These are phyloP conservation scores for Anas flavirostris DNA, from an alignment of 2,797 vertebrate species.

Conservation along the genomic window DNA sequence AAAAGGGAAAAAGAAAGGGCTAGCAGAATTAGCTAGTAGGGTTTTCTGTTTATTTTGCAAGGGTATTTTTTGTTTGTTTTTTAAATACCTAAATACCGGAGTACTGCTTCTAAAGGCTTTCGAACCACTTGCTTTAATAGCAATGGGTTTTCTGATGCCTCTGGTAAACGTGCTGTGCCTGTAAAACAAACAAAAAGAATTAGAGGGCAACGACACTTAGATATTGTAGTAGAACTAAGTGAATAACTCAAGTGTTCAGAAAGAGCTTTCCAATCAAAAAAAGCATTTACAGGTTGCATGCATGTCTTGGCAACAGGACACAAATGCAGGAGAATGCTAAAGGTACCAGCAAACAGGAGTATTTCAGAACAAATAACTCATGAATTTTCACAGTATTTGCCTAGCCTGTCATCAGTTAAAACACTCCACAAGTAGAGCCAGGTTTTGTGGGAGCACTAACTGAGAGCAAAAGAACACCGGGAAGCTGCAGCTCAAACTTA, in stretches of 20 bases:
- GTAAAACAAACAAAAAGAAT: constrained; percentile 43
- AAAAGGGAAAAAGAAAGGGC: neutral
- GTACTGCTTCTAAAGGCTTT: constrained; percentile 96
- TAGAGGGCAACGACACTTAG: constrained; percentile 5
- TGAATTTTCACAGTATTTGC: neutral
- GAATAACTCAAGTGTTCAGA: neutral
- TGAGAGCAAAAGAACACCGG: neutral
- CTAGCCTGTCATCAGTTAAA: neutral
- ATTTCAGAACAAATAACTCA: neutral
- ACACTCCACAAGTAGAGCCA: neutral
- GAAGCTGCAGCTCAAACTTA: neutral
- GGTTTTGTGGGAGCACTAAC: neutral
- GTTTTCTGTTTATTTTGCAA: constrained; percentile 4
- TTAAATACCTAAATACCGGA: constrained; percentile 91
- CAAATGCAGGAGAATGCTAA: neutral
- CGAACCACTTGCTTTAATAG: constrained; percentile 90
- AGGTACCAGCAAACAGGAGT: neutral
- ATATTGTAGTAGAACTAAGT: neutral
- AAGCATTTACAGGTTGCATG: neutral
- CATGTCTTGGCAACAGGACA: neutral
- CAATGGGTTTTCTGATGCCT: constrained; percentile 86
- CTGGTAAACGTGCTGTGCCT: constrained; percentile 93
- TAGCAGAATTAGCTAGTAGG: neutral
- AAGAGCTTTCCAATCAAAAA: neutral
- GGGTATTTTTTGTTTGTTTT: neutral